A percentile compares a stretch with the other conserved stretches of the same genome.
These are phyloP conservation scores for Drosophila lowei DNA, from an alignment of 1,140 invertebrate species.

Conservation along the genomic window DNA sequence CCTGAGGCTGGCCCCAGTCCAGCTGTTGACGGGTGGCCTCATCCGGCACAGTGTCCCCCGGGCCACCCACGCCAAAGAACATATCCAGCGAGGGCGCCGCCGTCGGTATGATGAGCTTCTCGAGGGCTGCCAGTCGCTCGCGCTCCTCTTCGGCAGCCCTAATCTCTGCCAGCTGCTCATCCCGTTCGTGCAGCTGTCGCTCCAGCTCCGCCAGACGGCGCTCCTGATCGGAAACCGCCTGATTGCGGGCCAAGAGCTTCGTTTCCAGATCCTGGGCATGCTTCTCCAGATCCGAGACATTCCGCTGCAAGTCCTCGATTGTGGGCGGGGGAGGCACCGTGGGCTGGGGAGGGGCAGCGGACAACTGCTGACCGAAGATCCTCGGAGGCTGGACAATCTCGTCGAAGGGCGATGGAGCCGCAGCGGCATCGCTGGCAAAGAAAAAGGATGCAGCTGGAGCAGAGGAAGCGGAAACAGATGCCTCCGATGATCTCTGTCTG, in stretches of 20 bases:
- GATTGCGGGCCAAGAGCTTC: slow-evolving; percentile 56
- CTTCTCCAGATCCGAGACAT: slow-evolving; percentile 80
- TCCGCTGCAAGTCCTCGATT: slow-evolving; percentile 77
- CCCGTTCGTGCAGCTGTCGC: slow-evolving; percentile 7
- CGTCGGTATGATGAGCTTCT: slow-evolving; percentile 45
- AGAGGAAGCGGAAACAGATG: neutral
- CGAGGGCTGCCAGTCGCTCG: slow-evolving; percentile 43
- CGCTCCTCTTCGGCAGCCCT: slow-evolving; percentile 38
- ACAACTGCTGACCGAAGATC: slow-evolving; percentile 8
- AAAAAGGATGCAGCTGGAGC: slow-evolving; percentile 59
- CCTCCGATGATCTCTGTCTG: slow-evolving; percentile 6
- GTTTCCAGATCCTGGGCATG: slow-evolving; percentile 73
- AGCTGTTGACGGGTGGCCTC: neutral
- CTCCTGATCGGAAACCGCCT: slow-evolving; percentile 39
- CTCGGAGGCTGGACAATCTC: slow-evolving; percentile 63
- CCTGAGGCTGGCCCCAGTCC: slow-evolving; percentile 47
- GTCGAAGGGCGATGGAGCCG: slow-evolving; percentile 69
- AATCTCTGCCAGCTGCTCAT: slow-evolving; percentile 41
- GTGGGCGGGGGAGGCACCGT: slow-evolving; percentile 49
- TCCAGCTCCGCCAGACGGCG: slow-evolving; percentile 49
- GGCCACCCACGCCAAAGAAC: slow-evolving; percentile 61
- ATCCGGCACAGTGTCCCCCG: slow-evolving; percentile 31
- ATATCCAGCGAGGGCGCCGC: slow-evolving; percentile 62
- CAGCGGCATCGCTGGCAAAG: slow-evolving; percentile 57
- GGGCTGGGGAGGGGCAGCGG: slow-evolving; percentile 17